Conservation (phyloP, 2,113 vertebrate species). For the Ctenomys sociabilis region DNA sequence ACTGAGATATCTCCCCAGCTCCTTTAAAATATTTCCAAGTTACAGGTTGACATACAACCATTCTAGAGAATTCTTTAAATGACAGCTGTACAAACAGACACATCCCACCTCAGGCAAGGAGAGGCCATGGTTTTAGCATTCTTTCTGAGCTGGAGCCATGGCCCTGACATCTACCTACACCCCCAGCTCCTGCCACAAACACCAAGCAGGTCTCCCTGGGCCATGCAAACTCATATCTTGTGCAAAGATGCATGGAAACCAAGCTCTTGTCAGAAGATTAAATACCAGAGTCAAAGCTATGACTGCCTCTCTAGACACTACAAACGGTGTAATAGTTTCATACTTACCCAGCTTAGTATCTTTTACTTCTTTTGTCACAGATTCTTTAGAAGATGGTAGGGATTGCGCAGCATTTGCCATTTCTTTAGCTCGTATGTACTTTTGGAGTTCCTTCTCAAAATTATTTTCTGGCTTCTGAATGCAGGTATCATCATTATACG, state of each 20-base stretch:
- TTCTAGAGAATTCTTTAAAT: background rate
- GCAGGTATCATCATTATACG: slow-evolving; percentile 61
- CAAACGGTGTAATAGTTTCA: background rate
- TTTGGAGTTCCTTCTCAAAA: slow-evolving; percentile 77
- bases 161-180: background rate
- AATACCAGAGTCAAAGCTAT: background rate
- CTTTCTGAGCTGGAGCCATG: background rate
- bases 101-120: background rate
- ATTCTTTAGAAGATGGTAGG: background rate
- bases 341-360: slow-evolving; percentile 39
- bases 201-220: background rate
- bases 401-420: slow-evolving; percentile 47
- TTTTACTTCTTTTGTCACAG: slow-evolving; percentile 20
- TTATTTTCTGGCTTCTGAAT: slow-evolving; percentile 57
- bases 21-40: slow-evolving; percentile 15
- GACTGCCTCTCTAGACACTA: background rate
- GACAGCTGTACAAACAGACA: background rate
- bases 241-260: background rate
- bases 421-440: slow-evolving; percentile 77
- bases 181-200: background rate
- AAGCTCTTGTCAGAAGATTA: background rate
- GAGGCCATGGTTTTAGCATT: background rate
- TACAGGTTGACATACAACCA: background rate
- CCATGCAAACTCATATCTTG: background rate
- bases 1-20: too few species aligned